Base-by-base conservation (phyloP, 2,113 vertebrate species). In the Rhea americana region DNA sequence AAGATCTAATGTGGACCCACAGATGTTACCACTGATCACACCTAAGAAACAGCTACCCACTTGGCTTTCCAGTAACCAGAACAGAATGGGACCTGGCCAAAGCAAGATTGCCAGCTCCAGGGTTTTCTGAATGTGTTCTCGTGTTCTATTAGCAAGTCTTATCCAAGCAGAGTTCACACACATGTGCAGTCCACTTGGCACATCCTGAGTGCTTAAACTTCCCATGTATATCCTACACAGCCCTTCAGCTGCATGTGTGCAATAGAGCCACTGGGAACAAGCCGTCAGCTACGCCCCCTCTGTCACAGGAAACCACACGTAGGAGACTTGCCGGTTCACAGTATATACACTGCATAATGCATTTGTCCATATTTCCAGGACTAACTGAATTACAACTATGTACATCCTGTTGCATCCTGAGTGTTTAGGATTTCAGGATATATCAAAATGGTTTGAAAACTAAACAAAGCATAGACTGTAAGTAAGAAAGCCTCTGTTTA, bases 341-440 rank as follows among this genome's bases (percentile, higher is more conserved):
- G 47, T 11, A 2, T 7, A 1, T 2, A 9, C 1, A 17, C 11
- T 62, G 35, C n/a, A 12, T 1, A 18, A 9, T 4, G 10, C 9
- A 25, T 63, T 35, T 28, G 5, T 19, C 39, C 3, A 0, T 20
- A 21, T 82, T 82, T 68, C 51, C 25, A 79, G 59, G 45, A 39
- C n/a, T 65, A 63, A 58, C 10, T 48, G 58, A 70, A 66, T 70
- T 58, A 7, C 22, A 87, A 4, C 9, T 5, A 22, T 1, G 11
- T 17, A 8, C 21, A 25, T 61, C 13, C 74, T 68, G 47, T 13
- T 2, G 2, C 22, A 82, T 24, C 35, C 9, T 35, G 35, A 81
- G 59, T 41, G 26, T 82, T 81, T 63, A 13, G 47, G 74, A 84
- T 91, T 56, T 93, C 3, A 77, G 35, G 66, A 37, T 80, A 39